A percentile compares a stretch with the other conserved stretches of the same genome.
phyloP scores from a whole-genome alignment of 2,888 invertebrate species.

The Abrostola tripartita region DNA sequence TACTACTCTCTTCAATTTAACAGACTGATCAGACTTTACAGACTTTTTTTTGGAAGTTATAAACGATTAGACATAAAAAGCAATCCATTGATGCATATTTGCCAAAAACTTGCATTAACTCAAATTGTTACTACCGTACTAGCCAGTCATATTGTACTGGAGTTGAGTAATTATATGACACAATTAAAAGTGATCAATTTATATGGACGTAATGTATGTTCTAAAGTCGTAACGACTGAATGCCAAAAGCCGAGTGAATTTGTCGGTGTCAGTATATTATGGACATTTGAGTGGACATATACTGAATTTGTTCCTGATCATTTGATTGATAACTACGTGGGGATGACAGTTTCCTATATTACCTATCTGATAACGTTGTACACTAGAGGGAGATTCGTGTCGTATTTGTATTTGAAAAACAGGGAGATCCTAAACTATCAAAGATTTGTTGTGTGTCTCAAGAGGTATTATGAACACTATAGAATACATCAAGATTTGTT shows the following conservation, averaged over 20 bases:
- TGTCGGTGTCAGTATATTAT: slow-evolving; percentile 60
- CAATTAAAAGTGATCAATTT: slow-evolving; percentile 61
- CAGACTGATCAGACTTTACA: slow-evolving; percentile 66
- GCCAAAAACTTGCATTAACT: slow-evolving; percentile 58
- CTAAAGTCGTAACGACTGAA: slow-evolving; percentile 8
- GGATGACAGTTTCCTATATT: slow-evolving; percentile 45
- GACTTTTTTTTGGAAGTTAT: slow-evolving; percentile 59
- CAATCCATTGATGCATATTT: slow-evolving; percentile 61
- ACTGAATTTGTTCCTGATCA: slow-evolving; percentile 54
- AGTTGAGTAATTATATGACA: slow-evolving; percentile 49
- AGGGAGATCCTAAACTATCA: slow-evolving; percentile 67
- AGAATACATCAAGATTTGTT: slow-evolving; percentile 71
- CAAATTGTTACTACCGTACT: slow-evolving; percentile 63
- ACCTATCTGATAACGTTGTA: slow-evolving; percentile 58
- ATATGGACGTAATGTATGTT: slow-evolving; percentile 66
- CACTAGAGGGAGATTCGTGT: slow-evolving; percentile 62
- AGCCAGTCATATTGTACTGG: slow-evolving; percentile 61
- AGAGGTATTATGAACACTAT: slow-evolving; percentile 65
- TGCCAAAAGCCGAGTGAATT: slow-evolving; percentile 47
- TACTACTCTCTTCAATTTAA: slow-evolving; percentile 59
- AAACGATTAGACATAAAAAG: slow-evolving; percentile 59
- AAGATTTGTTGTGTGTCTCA: slow-evolving; percentile 70
- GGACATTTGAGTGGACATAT: slow-evolving; percentile 63
- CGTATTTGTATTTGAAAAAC: slow-evolving; percentile 68
- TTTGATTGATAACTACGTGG: slow-evolving; percentile 64